Percentiles rank a stretch among this genome's conserved stretches.
Evolutionary conservation across 2,113 vertebrate species (phyloP).

Genomic region (Scomber scombrus): DNA sequence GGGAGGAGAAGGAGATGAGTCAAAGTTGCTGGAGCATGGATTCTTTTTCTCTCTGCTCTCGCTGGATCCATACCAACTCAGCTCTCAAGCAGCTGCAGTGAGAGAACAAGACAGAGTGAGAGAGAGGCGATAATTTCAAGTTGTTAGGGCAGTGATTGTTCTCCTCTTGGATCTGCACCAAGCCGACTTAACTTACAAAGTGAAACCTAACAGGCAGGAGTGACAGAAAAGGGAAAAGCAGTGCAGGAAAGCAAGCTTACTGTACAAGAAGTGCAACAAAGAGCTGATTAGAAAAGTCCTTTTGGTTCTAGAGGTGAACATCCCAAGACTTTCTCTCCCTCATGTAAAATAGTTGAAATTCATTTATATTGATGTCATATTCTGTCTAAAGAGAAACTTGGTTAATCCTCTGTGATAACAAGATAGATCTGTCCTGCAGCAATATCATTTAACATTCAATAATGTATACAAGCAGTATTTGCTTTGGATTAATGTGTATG

Average conservation of each 20-base stretch:
- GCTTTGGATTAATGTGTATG: no score
- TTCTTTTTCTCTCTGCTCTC: conserved; percentile 13
- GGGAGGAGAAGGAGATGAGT: not conserved
- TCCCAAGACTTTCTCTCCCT: not conserved
- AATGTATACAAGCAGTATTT: not conserved
- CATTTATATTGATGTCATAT: not conserved
- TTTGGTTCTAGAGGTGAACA: not conserved
- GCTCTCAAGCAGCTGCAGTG: conserved; percentile 2
- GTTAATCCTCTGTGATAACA: not conserved
- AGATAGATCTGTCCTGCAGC: not conserved
- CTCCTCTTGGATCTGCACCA: conserved; percentile 9
- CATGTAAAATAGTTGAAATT: not conserved
- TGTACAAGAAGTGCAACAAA: not conserved
- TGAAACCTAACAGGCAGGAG: not conserved
- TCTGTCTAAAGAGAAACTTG: no score
- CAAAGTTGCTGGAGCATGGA: conserved; percentile 11
- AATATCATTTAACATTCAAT: not conserved
- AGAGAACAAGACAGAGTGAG: conserved; percentile 12
- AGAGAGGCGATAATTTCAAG: conserved; percentile 1
- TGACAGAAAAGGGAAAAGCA: not conserved
- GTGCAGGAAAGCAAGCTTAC: not conserved
- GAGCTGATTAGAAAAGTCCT: not conserved
- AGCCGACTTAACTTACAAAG: conserved; percentile 22
- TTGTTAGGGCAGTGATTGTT: conserved; percentile 24
- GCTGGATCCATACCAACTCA: conserved; percentile 62